Percentiles rank a stretch among this genome's conserved stretches.
Conservation (phyloP, 2,113 vertebrate species). For the Corythoichthys haematopterus region DNA sequence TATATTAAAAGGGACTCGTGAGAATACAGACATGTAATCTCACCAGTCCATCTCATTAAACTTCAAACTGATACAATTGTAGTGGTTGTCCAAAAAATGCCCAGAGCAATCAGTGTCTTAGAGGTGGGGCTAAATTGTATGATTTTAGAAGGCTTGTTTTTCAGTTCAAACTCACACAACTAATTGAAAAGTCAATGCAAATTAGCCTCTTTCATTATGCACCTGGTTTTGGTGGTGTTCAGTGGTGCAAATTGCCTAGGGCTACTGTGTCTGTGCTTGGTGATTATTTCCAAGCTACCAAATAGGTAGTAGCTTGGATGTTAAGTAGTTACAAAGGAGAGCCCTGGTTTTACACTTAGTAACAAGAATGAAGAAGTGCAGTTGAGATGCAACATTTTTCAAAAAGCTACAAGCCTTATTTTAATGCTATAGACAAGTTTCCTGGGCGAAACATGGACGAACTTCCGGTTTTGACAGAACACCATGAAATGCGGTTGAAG, state of each 20-base stretch:
- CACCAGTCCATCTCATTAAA: neutral
- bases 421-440: no score
- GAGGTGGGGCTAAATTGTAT: neutral
- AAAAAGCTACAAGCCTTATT: no score
- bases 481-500: no score
- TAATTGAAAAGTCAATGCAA: neutral
- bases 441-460: no score
- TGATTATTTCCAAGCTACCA: neutral
- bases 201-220: neutral
- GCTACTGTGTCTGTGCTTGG: neutral
- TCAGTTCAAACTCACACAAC: neutral
- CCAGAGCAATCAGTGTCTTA: neutral
- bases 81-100: neutral
- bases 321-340: no score
- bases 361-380: no score
- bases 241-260: neutral
- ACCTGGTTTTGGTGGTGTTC: neutral
- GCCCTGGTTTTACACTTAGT: no score
- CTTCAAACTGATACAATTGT: neutral
- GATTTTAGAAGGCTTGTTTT: neutral
- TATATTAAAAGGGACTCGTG: neutral
- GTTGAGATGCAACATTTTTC: no score
- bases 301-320: neutral
- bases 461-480: no score
- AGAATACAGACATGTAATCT: conserved; percentile 2